Conservation (phyloP, 2,113 vertebrate species). For the Catharus minimus region DNA sequence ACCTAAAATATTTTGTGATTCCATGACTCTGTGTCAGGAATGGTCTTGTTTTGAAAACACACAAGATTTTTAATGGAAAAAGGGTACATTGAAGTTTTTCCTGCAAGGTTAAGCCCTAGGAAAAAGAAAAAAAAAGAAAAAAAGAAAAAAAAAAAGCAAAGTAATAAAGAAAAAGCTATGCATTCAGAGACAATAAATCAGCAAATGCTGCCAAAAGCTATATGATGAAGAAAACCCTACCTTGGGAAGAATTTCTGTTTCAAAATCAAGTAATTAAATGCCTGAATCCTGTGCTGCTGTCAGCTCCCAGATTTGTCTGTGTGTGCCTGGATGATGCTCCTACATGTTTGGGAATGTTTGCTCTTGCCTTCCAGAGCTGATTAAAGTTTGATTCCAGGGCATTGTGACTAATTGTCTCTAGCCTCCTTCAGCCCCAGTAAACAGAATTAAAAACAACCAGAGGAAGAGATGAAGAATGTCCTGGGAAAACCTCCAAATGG, state of each 20-base stretch:
- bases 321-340: neutral
- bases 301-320: neutral
- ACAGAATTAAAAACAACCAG: constrained; percentile 58
- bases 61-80: neutral
- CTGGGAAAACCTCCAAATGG: constrained; percentile 66
- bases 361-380: constrained; percentile 41
- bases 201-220: neutral
- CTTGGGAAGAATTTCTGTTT: neutral
- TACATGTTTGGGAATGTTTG: constrained; percentile 10
- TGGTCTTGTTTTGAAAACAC: neutral
- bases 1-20: neutral
- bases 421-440: constrained; percentile 54
- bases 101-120: neutral
- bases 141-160: too few species aligned
- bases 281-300: neutral
- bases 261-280: neutral
- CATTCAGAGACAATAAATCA: neutral
- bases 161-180: neutral
- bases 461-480: constrained; percentile 60
- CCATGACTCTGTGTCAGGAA: neutral
- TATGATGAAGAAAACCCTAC: neutral
- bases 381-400: constrained; percentile 54
- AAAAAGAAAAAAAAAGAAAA: too few species aligned
- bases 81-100: neutral
- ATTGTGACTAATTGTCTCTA: constrained; percentile 48